phyloP scores from a whole-genome alignment of 2,797 vertebrate genomes.

The Huso huso region DNA sequence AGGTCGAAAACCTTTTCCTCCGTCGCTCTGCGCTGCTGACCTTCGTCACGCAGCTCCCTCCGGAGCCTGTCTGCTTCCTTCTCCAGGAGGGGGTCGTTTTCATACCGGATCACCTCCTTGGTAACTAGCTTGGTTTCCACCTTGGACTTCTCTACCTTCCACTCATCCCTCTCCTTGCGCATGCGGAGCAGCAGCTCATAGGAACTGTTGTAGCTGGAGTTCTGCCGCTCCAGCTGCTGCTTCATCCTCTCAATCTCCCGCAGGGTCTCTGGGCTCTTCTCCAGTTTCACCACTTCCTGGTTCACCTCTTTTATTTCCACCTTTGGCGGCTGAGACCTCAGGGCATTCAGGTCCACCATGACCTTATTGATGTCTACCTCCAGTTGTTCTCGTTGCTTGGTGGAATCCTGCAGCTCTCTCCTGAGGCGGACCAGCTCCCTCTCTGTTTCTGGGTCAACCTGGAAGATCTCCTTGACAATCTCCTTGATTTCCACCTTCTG shows the following conservation, averaged over 20 bases:
- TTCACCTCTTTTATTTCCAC: conserved; percentile 81
- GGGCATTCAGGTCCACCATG: conserved; percentile 49
- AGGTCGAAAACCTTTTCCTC: conserved; percentile 79
- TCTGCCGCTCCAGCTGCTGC: conserved; percentile 70
- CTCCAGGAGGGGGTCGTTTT: conserved; percentile 82
- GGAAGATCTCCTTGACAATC: conserved; percentile 75
- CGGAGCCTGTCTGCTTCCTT: conserved; percentile 79
- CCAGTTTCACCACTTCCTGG: conserved; percentile 80
- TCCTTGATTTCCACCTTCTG: conserved; percentile 78
- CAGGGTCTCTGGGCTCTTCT: conserved; percentile 79
- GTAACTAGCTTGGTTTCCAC: conserved; percentile 78
- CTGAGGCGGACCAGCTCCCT: conserved; percentile 63
- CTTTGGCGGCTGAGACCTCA: conserved; percentile 74
- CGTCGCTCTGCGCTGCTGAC: conserved; percentile 62
- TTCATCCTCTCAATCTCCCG: conserved; percentile 77
- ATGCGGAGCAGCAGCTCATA: conserved; percentile 67
- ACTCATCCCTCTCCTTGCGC: conserved; percentile 75
- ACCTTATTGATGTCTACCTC: conserved; percentile 58
- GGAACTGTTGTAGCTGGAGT: conserved; percentile 56
- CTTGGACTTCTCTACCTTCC: conserved; percentile 75
- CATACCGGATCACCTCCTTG: conserved; percentile 79
- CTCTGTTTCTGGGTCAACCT: conserved; percentile 79
- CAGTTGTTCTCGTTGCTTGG: conserved; percentile 38
- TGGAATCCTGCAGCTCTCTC: conserved; percentile 63
- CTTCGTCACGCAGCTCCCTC: conserved; percentile 68